A percentile compares a stretch with the other conserved stretches of the same genome.
phyloP scores from a whole-genome alignment of 1,140 invertebrate species.

The Asobara japonica region DNA sequence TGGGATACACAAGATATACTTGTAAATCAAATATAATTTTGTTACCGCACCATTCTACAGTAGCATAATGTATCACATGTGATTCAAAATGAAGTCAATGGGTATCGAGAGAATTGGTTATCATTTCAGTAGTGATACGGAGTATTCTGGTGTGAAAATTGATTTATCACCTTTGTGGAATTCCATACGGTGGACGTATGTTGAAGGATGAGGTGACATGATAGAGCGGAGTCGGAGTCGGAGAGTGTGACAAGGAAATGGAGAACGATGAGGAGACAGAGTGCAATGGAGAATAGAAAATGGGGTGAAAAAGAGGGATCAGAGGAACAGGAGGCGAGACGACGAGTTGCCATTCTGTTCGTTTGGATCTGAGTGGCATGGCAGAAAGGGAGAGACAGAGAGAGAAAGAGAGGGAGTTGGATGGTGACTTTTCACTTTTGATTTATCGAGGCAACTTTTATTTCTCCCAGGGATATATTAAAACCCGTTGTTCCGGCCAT shows the following conservation, averaged over 20 bases:
- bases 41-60: no score
- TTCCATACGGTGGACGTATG: not conserved
- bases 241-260: not conserved
- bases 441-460: conserved; percentile 67
- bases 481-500: conserved; percentile 65
- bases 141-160: conserved; percentile 41
- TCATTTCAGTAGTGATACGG: not conserved
- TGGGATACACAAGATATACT: no score
- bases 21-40: not conserved
- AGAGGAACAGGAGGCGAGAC: conserved; percentile 21
- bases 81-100: not conserved
- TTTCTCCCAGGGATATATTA: conserved; percentile 63
- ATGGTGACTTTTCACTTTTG: conserved; percentile 65
- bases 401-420: conserved; percentile 43
- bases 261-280: not conserved
- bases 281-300: conserved; percentile 28
- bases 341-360: conserved; percentile 44
- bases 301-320: conserved; percentile 26
- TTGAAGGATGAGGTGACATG: conserved; percentile 1
- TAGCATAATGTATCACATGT: not conserved
- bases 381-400: conserved; percentile 38
- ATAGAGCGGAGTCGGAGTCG: conserved; percentile 8
- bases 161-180: conserved; percentile 54
- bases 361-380: conserved; percentile 40
- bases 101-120: not conserved